These are phyloP conservation scores for Drosophila bocqueti DNA, from an alignment of 1,140 invertebrate genomes.

Conservation along the genomic window DNA sequence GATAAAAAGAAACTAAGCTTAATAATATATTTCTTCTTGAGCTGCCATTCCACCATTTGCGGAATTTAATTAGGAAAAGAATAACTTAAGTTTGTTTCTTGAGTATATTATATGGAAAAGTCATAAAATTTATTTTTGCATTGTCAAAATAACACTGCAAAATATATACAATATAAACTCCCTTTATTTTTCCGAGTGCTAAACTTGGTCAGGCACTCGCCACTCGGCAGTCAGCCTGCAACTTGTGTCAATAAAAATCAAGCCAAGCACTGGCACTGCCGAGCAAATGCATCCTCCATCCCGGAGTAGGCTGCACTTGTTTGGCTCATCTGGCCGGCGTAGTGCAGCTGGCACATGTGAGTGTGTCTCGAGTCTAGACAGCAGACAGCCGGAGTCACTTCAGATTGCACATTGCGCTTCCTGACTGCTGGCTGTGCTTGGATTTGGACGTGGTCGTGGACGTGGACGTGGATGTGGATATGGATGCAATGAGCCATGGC, in stretches of 20 bases:
- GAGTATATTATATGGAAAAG: background rate
- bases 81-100: background rate
- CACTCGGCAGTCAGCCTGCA: conserved; percentile 63
- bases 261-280: conserved; percentile 56
- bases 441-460: background rate
- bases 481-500: conserved; percentile 44
- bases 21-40: background rate
- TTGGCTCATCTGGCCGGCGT: conserved; percentile 38
- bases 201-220: conserved; percentile 21
- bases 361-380: conserved; percentile 77
- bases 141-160: background rate
- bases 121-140: background rate
- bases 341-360: conserved; percentile 67
- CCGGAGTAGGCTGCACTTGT: conserved; percentile 68
- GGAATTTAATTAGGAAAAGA: background rate
- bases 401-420: conserved; percentile 79
- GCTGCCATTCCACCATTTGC: background rate
- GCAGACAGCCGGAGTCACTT: conserved; percentile 80
- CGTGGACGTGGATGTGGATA: background rate
- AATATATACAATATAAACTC: too few species aligned
- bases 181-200: conserved; percentile 4
- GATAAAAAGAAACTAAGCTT: background rate
- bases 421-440: conserved; percentile 54
- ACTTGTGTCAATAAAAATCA: conserved; percentile 83
- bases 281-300: conserved; percentile 61